Conservation (phyloP, 2,797 vertebrate genomes). For the Myioborus melanocephalus region DNA sequence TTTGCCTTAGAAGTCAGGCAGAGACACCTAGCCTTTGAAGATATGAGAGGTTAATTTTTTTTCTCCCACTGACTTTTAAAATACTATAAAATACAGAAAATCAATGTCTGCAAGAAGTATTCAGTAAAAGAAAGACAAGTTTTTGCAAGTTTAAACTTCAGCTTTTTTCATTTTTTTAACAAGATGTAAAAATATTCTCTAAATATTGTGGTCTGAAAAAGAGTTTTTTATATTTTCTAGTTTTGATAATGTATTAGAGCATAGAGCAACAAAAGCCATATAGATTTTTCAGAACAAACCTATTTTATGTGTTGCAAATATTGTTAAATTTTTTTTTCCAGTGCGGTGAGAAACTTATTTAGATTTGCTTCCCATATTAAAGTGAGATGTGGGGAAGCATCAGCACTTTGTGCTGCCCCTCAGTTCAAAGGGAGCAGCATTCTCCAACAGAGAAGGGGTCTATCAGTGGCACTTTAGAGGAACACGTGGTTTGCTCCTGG, state of each 20-base stretch:
- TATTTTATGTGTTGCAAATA: background rate
- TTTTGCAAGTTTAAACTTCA: background rate
- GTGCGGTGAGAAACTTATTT: background rate
- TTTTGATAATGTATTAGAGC: background rate
- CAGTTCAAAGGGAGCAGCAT: background rate
- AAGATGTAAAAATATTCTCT: background rate
- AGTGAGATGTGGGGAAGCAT: background rate
- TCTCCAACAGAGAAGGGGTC: rapidly evolving
- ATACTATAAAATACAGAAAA: background rate
- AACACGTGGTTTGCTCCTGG: background rate
- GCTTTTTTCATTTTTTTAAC: background rate
- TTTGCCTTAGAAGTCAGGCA: background rate
- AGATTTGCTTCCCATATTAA: background rate
- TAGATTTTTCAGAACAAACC: background rate
- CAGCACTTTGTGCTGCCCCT: background rate
- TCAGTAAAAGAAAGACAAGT: background rate
- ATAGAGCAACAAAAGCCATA: background rate
- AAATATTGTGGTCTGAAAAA: background rate
- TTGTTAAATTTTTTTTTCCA: background rate
- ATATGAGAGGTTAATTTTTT: background rate
- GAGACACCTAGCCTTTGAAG: background rate
- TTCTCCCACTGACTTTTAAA: background rate
- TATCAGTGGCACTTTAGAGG: background rate
- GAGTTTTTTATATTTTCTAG: background rate
- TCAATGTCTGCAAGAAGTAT: background rate